Evolutionary conservation across 2,113 vertebrate genomes (phyloP), one percentile per base, ranked within the genome.

Genomic region (Emydura subglobosa): DNA sequence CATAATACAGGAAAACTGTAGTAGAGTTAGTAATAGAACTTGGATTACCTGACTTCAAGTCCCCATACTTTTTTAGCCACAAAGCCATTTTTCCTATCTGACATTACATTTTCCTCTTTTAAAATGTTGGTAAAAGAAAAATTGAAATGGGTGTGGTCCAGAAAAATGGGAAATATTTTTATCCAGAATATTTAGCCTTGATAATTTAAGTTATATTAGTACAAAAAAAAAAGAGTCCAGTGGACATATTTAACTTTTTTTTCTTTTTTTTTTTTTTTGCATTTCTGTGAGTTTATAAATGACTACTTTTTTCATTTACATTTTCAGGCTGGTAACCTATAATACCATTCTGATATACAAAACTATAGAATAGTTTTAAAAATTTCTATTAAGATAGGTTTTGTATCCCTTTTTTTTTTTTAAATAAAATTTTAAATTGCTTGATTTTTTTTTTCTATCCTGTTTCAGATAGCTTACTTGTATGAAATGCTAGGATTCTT

Each of bases 161-260:
- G 85, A 82, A 90, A 91, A 91, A 53, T 85, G 85, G 65, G n/a
- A 65, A 81, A 59, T 92, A 31, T 68, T 96, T 91, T 6, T 5
- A 44, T 85, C n/a, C 54, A 54, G 90, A 86, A 34, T 11, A 49
- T 2, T 51, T 85, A 55, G 90, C 0, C 0, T 88, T 79, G 13
- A 29, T 82, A 54, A 65, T 89, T 61, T 24, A 47, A 47, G 54
- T 55, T 55, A 25, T 55, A 29, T 59, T 29, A 59, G 57, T 59
- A 59, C 27, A 55, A 59, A 59, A 59, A 59, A 59, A 39, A 59
- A 59, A 5, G 57, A 79, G 5, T 91, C 53, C 50, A 59, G 76
- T 86, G 7, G 10, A 59, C 57, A 59, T 11, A 59, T 59, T 59
- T 59, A 10, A 57, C 55, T 11, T 47, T 8, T 47, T 47, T 47